Evolutionary conservation across 2,888 invertebrate species (phyloP).

Genomic region (Chymomyza amoena): DNA sequence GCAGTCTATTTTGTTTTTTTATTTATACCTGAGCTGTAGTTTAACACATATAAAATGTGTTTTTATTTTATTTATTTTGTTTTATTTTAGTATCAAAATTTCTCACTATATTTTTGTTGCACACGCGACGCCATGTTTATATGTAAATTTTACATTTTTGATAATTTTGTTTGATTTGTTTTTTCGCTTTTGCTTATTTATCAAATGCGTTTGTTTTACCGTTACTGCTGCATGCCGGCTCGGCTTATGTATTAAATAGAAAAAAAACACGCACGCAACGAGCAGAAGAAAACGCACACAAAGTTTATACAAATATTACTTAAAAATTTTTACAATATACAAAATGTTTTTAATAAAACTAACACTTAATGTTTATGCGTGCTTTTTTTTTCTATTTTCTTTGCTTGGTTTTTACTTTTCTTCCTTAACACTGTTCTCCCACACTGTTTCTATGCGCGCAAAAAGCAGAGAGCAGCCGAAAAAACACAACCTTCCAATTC

Average conservation of each 20-base stretch:
- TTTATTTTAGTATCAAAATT: background rate
- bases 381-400: background rate
- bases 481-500: constrained; percentile 54
- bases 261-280: background rate
- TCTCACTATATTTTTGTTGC: background rate
- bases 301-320: background rate
- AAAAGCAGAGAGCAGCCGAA: background rate
- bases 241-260: too few relatives aligned
- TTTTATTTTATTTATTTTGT: background rate
- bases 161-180: background rate
- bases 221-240: background rate
- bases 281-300: background rate
- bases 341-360: background rate
- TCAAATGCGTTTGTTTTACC: background rate
- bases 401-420: background rate
- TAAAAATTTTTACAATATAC: background rate
- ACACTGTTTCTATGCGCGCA: background rate
- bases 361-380: background rate
- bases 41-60: background rate
- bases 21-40: background rate
- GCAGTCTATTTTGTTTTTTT: constrained; percentile 16
- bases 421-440: too few relatives aligned
- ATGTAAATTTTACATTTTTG: background rate
- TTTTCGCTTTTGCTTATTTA: background rate
- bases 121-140: constrained; percentile 5